These are phyloP conservation scores for Idaea biselata DNA, from an alignment of 2,888 invertebrate species.

Conservation along the genomic window DNA sequence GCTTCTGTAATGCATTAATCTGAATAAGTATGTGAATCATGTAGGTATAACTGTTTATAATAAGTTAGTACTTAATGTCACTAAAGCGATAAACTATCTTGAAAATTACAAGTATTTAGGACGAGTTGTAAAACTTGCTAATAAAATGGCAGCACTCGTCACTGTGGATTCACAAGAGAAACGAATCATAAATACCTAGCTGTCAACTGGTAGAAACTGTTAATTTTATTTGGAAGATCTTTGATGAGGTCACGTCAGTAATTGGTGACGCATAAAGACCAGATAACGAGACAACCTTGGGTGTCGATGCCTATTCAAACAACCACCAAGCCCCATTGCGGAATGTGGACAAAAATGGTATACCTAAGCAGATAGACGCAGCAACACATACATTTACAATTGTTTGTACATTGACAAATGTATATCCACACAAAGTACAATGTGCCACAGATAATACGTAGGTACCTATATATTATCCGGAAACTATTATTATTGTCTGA, in stretches of 20 bases:
- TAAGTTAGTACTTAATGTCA: background rate
- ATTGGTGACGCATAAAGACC: conserved; percentile 41
- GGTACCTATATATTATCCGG: background rate
- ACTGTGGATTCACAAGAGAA: conserved; percentile 2
- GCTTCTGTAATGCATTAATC: background rate
- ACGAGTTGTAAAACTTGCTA: conserved; percentile 1
- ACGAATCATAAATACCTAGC: background rate
- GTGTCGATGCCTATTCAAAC: conserved; percentile 37
- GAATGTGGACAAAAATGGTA: conserved; percentile 10
- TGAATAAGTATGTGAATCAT: background rate
- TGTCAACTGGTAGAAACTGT: background rate
- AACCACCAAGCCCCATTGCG: conserved; percentile 30
- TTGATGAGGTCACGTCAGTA: conserved; percentile 40
- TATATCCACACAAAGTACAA: background rate
- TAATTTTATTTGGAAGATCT: background rate
- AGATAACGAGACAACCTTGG: conserved; percentile 45
- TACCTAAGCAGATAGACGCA: background rate
- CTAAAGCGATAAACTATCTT: background rate
- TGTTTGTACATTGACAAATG: background rate
- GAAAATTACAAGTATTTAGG: conserved; percentile 3
- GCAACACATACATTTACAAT: background rate
- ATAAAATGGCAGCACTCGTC: conserved; percentile 10
- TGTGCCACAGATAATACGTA: background rate
- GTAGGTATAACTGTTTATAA: background rate
- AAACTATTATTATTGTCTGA: background rate